Conservation (phyloP, 2,888 invertebrate species). For the Yponomeuta plumbellus region DNA sequence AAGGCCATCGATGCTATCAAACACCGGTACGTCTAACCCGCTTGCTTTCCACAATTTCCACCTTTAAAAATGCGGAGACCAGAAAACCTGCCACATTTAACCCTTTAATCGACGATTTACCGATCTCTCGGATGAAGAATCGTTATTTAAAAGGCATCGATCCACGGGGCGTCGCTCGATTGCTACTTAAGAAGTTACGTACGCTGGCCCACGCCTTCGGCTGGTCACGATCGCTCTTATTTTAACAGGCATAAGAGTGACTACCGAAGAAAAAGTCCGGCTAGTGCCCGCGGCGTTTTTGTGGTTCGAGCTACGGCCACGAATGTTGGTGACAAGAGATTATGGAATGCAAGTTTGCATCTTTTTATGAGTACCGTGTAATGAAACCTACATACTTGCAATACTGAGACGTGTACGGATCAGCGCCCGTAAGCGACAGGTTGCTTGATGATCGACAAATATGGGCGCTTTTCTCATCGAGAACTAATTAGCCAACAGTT, state of each 20-base stretch:
- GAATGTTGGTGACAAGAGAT: background rate
- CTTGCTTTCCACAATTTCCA: background rate
- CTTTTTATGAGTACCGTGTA: background rate
- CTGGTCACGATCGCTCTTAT: no score
- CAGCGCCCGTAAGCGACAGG: no score
- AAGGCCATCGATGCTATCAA: no score
- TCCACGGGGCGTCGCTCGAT: conserved; percentile 43
- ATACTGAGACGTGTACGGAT: background rate
- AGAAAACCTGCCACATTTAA: background rate
- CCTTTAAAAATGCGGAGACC: background rate
- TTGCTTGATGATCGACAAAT: no score
- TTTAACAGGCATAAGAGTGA: no score
- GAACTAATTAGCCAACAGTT: no score
- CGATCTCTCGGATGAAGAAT: conserved; percentile 37
- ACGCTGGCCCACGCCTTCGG: background rate
- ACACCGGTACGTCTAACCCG: no score
- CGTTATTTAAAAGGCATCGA: conserved; percentile 42
- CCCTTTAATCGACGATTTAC: background rate
- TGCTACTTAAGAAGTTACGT: conserved; percentile 25
- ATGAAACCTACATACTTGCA: background rate
- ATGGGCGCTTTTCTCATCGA: no score
- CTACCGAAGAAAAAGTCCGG: background rate
- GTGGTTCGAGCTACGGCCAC: background rate
- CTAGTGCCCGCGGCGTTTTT: conserved; percentile 5
- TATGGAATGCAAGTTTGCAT: conserved; percentile 4